Evolutionary conservation across 2,113 vertebrate species (phyloP), one percentile per base, ranked within the genome.

Genomic region (Macaca mulatta): DNA sequence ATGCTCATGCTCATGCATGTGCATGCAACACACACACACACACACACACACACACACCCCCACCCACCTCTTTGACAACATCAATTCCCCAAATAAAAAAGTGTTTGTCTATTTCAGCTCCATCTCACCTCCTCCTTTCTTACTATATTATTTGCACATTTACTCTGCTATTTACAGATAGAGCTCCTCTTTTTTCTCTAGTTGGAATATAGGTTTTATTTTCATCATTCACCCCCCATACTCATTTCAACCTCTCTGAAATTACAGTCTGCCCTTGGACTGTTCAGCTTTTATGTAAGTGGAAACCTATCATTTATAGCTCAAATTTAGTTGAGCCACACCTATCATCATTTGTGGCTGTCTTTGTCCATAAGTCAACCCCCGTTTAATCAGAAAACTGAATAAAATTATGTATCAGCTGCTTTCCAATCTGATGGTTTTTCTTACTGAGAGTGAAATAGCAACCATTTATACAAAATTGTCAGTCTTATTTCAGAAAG

Each of bases 61-160:
- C n/a, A 14, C 12, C 35, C 40, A 1, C 1, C n/a, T 22, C 10
- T 22, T 9, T 3, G 3, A 14, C 52, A 67, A 7, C 1, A 59
- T 8, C 6, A 38, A 12, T 30, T 79, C 3, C 74, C n/a, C 25
- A 43, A 27, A 12, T 7, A 48, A 69, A 85, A 57, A 93, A 16
- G 8, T 5, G 8, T 57, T 77, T 78, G 12, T 57, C 35, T 9
- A 38, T 88, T 61, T 45, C 1, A 18, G 59, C 61, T 18, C n/a
- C 8, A 74, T 70, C 35, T n/a, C 6, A 75, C 38, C 22, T 30
- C 67, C 8, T 40, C 9, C 4, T 12, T 45, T 90, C 20, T 86
- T 25, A n/a, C 8, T 6, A 22, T 79, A 43, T 67, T 59, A 72
- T 52, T 57, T 89, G 45, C 25, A 69, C 84, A 70, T 59, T 91